Evolutionary conservation across 2,888 invertebrate species (phyloP).

Genomic region (Lacanobia wlatinum): DNA sequence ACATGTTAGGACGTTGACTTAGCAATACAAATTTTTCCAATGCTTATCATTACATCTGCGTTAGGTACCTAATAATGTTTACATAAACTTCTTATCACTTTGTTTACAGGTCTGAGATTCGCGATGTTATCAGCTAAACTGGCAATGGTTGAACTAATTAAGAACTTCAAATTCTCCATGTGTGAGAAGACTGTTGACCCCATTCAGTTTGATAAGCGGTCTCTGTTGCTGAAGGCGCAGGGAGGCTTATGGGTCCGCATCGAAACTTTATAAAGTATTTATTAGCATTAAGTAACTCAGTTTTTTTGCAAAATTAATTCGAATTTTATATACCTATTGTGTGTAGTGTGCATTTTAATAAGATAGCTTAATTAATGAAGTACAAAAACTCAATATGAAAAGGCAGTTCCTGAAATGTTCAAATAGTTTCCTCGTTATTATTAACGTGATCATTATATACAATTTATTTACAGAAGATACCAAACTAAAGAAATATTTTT

Average conservation of each 20-base stretch:
- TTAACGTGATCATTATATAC: neutral
- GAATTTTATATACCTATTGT: neutral
- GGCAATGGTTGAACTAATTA: constrained; percentile 85
- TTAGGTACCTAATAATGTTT: neutral
- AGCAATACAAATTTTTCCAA: neutral
- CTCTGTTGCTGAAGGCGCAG: constrained; percentile 82
- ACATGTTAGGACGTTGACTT: neutral
- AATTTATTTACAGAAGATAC: neutral
- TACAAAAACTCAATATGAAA: constrained; percentile 29
- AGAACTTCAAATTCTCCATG: constrained; percentile 82
- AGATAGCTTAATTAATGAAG: neutral
- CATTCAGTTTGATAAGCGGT: constrained; percentile 77
- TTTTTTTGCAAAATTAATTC: neutral
- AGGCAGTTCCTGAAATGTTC: constrained; percentile 19
- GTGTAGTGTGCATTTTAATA: neutral
- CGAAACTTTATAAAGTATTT: constrained; percentile 65
- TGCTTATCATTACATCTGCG: neutral
- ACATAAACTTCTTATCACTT: constrained; percentile 19
- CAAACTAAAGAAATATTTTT: neutral
- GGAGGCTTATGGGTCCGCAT: constrained; percentile 83
- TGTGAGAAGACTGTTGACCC: constrained; percentile 84
- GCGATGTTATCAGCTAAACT: constrained; percentile 88
- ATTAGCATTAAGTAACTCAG: neutral
- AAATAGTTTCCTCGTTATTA: neutral
- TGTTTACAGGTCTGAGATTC: constrained; percentile 86